Evolutionary conservation across 1,140 invertebrate genomes (phyloP).

Genomic region (Atopsyche davidsoni): DNA sequence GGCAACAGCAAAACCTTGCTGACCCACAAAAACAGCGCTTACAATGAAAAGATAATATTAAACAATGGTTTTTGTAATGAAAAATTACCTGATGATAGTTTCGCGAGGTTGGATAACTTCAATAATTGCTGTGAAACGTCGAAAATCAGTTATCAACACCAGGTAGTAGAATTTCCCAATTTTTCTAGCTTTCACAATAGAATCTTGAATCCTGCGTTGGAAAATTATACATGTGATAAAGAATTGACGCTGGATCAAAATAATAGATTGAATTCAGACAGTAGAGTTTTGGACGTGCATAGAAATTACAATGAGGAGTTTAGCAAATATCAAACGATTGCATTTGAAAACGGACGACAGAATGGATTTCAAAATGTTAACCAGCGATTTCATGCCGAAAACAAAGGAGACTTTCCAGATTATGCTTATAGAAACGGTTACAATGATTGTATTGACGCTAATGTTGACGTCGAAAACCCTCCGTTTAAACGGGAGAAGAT

Average conservation of each 20-base stretch:
- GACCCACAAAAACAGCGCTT: not conserved
- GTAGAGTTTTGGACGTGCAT: not conserved
- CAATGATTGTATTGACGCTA: no score
- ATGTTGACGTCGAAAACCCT: no score
- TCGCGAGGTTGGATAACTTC: not conserved
- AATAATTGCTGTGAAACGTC: not conserved
- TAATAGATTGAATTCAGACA: conserved; percentile 2
- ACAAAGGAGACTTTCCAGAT: not conserved
- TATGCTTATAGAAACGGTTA: not conserved
- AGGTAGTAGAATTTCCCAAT: conserved; percentile 1
- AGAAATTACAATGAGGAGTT: conserved; percentile 9
- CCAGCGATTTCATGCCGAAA: conserved; percentile 2
- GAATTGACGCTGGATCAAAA: conserved; percentile 6
- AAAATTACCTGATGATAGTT: no score
- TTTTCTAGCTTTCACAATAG: conserved; percentile 5
- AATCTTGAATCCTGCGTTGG: conserved; percentile 7
- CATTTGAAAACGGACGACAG: conserved; percentile 12
- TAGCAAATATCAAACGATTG: conserved; percentile 20
- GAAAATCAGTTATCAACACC: not conserved
- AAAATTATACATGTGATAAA: no score
- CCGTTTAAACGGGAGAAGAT: conserved; percentile 13
- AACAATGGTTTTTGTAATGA: no score
- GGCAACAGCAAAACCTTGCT: not conserved
- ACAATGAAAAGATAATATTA: not conserved
- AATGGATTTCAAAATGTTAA: not conserved